A percentile compares a stretch with the other conserved stretches of the same genome.
Evolutionary conservation across 2,888 invertebrate genomes (phyloP).

Genomic region (Acanthococcus lagerstroemiae): DNA sequence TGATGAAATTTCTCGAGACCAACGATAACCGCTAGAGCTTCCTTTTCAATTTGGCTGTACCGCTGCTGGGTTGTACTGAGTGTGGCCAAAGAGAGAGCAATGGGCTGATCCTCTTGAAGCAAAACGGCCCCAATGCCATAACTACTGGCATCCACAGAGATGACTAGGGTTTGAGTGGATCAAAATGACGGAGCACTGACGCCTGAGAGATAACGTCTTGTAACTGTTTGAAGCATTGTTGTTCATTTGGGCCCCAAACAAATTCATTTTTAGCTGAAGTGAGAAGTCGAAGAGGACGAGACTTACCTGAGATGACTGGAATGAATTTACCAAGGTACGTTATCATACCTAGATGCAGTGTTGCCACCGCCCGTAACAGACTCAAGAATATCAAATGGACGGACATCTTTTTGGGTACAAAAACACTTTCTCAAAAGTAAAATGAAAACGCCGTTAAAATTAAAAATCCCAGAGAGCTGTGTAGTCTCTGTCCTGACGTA

Average conservation of each 20-base stretch:
- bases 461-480: too few relatives aligned
- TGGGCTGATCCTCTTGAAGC: neutral
- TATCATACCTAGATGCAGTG: neutral
- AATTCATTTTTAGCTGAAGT: neutral
- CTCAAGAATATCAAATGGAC: too few relatives aligned
- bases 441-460: too few relatives aligned
- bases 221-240: neutral
- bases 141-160: neutral
- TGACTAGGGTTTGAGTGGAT: neutral
- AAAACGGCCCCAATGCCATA: neutral
- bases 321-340: neutral
- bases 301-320: neutral
- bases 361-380: too few relatives aligned
- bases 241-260: neutral
- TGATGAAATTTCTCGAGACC: neutral
- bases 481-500: too few relatives aligned
- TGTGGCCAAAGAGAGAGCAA: neutral
- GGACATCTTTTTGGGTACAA: too few relatives aligned
- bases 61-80: neutral
- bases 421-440: too few relatives aligned
- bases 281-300: neutral
- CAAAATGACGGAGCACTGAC: neutral
- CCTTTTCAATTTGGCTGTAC: slow-evolving; percentile 9
- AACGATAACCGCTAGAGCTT: neutral
- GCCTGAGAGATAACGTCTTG: neutral